Conservation (phyloP, 2,797 vertebrate species). For the Rhinogobio ventralis region DNA sequence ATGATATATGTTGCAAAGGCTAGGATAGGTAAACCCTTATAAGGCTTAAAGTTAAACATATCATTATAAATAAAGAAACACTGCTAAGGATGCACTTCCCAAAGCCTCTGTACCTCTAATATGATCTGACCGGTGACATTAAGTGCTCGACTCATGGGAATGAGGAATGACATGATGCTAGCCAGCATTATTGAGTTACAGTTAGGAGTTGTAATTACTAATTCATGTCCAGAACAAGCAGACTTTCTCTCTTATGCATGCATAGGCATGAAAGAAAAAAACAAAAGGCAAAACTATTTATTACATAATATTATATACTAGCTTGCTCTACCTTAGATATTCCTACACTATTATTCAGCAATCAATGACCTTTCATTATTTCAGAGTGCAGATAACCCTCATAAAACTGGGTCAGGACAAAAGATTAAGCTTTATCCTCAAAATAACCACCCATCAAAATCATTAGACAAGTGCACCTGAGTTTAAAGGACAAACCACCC, state of each 20-base stretch:
- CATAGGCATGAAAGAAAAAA: not conserved
- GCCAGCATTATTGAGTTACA: constrained; percentile 42
- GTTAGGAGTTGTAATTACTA: constrained; percentile 39
- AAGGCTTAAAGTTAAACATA: not conserved
- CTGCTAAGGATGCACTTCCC: not conserved
- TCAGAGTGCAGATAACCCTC: constrained; percentile 68
- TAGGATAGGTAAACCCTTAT: not conserved
- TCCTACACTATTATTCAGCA: constrained; percentile 41
- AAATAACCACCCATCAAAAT: constrained; percentile 56
- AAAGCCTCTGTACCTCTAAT: constrained; percentile 2
- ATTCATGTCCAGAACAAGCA: constrained; percentile 29
- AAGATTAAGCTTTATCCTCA: constrained; percentile 61
- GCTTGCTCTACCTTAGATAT: not conserved
- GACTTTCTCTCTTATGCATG: not conserved
- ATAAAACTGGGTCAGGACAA: constrained; percentile 67
- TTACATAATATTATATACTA: not conserved
- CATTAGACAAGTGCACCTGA: constrained; percentile 51
- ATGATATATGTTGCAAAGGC: not conserved
- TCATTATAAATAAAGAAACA: constrained; percentile 15
- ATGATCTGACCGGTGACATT: constrained; percentile 21
- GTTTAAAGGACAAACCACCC: constrained; percentile 14
- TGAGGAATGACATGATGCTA: not conserved
- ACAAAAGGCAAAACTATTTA: not conserved
- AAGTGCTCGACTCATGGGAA: constrained; percentile 4
- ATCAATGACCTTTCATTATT: constrained; percentile 66